These are phyloP conservation scores for Varecia variegata DNA, from an alignment of 2,797 vertebrate genomes.

Conservation along the genomic window DNA sequence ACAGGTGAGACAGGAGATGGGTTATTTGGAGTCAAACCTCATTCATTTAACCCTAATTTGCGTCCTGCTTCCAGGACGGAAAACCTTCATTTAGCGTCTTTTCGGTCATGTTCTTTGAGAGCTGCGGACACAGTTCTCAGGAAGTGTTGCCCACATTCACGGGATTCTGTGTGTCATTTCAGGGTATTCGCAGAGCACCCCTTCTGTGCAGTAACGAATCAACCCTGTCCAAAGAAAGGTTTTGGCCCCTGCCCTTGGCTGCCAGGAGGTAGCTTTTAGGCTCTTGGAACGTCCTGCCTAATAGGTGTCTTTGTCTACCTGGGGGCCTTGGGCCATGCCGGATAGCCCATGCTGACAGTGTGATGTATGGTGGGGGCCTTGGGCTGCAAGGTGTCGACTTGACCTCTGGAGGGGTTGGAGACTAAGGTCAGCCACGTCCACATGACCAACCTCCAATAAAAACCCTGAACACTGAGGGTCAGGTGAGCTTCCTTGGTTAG, in stretches of 20 bases:
- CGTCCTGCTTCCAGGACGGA: neutral
- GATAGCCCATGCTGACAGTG: neutral
- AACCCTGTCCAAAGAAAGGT: neutral
- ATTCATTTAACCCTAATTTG: neutral
- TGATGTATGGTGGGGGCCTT: neutral
- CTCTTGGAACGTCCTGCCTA: neutral
- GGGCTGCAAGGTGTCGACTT: neutral
- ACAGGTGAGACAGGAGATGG: neutral
- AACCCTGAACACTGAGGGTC: neutral
- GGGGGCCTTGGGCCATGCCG: neutral
- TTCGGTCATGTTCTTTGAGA: neutral
- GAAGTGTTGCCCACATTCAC: neutral
- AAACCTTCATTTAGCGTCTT: neutral
- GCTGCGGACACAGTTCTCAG: neutral
- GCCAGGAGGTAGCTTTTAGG: neutral
- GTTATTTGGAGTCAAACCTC: neutral
- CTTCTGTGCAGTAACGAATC: neutral
- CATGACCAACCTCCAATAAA: neutral
- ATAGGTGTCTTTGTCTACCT: neutral
- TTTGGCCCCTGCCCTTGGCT: neutral
- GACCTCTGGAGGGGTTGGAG: neutral
- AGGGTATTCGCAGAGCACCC: neutral
- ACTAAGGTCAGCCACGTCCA: neutral
- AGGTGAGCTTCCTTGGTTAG: neutral
- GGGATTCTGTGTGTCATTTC: neutral